Conservation (phyloP, 2,888 invertebrate species). For the Nudaria mundana region DNA sequence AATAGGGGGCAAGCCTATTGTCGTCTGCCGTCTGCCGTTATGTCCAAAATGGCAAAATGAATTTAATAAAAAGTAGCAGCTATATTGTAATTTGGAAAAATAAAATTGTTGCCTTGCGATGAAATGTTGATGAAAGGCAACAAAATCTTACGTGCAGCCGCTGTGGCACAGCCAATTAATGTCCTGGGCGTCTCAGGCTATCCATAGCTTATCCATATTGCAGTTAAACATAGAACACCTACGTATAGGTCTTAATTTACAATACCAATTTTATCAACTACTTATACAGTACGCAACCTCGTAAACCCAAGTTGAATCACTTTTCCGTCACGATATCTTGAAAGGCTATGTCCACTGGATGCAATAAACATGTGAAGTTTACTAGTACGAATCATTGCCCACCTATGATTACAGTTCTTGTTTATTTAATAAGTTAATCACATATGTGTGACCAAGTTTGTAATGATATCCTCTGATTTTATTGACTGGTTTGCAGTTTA, state of each 20-base stretch:
- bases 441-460: not conserved
- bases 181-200: too few relatives aligned
- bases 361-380: slow-evolving; percentile 47
- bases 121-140: too few relatives aligned
- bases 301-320: slow-evolving; percentile 37
- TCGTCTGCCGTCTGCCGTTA: too few relatives aligned
- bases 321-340: slow-evolving; percentile 50
- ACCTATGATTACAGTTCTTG: slow-evolving; percentile 25
- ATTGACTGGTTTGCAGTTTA: not conserved
- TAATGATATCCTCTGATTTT: not conserved
- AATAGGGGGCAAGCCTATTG: too few relatives aligned
- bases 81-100: too few relatives aligned
- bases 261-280: slow-evolving; percentile 15
- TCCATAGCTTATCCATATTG: too few relatives aligned
- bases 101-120: too few relatives aligned
- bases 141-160: too few relatives aligned
- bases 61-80: too few relatives aligned
- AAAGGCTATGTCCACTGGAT: slow-evolving; percentile 54
- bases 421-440: slow-evolving; percentile 24
- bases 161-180: too few relatives aligned
- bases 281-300: slow-evolving; percentile 13
- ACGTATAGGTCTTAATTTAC: not conserved
- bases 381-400: slow-evolving; percentile 27
- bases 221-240: too few relatives aligned
- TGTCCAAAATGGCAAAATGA: too few relatives aligned